Evolutionary conservation across 2,888 invertebrate species (phyloP).

Genomic region (Anticlea derivata): DNA sequence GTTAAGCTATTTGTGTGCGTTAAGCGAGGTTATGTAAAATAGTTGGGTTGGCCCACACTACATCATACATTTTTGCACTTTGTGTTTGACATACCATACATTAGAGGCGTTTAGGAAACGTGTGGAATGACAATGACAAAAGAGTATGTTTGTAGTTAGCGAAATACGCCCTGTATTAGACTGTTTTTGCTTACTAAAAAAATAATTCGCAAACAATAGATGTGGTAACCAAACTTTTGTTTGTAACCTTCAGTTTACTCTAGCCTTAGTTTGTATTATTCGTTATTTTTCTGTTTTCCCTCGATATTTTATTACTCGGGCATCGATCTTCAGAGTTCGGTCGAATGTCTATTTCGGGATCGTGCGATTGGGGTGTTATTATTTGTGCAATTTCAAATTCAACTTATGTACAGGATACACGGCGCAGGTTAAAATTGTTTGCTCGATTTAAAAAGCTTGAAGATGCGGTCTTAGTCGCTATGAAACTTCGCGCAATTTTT

Average conservation of each 20-base stretch:
- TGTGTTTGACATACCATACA: not conserved
- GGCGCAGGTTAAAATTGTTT: not conserved
- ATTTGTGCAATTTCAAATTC: slow-evolving; percentile 16
- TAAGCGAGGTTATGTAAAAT: not conserved
- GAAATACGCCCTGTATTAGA: slow-evolving; percentile 7
- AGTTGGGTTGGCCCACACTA: not conserved
- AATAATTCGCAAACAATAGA: slow-evolving; percentile 1
- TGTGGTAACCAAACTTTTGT: slow-evolving; percentile 18
- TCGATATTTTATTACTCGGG: slow-evolving; percentile 17
- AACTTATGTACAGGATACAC: slow-evolving; percentile 3
- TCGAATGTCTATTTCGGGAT: slow-evolving; percentile 11
- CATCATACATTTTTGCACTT: not conserved
- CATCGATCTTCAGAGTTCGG: slow-evolving; percentile 10
- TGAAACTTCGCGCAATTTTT: slow-evolving; percentile 1
- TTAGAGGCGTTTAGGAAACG: not conserved
- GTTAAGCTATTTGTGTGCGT: not conserved
- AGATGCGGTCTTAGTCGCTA: slow-evolving; percentile 10
- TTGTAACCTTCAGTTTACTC: slow-evolving; percentile 16
- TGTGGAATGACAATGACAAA: not conserved
- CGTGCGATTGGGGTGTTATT: slow-evolving; percentile 16
- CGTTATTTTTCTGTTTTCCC: slow-evolving; percentile 11
- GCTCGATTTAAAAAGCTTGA: slow-evolving; percentile 4
- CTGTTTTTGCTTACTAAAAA: slow-evolving; percentile 13
- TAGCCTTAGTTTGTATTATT: slow-evolving; percentile 19
- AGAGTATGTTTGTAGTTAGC: slow-evolving; percentile 3